phyloP scores from a whole-genome alignment of 2,888 invertebrate species.

The Harpalus rubripes region DNA sequence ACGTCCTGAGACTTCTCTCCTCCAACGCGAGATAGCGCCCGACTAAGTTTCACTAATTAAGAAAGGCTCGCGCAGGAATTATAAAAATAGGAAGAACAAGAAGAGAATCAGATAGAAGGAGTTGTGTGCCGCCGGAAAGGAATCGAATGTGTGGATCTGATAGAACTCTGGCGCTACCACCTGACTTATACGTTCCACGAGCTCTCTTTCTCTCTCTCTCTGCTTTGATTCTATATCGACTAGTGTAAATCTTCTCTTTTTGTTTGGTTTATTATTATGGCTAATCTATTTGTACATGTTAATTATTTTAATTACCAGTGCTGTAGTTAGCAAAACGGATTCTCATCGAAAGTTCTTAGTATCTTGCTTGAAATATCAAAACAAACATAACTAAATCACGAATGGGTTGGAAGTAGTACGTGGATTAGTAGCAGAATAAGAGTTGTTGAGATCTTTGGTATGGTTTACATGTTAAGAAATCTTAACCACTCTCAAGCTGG shows the following conservation, averaged over 20 bases:
- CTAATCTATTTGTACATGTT: background rate
- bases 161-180: slow-evolving; percentile 39
- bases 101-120: slow-evolving; percentile 48
- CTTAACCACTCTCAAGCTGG: too few relatives aligned
- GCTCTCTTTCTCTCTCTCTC: background rate
- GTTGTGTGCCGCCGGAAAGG: slow-evolving; percentile 51
- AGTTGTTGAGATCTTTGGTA: too few relatives aligned
- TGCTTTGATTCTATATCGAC: slow-evolving; percentile 5
- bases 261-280: slow-evolving; percentile 17
- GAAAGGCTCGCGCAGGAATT: slow-evolving; percentile 72
- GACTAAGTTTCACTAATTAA: slow-evolving; percentile 73
- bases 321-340: background rate
- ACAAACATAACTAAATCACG: background rate
- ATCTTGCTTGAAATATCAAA: background rate
- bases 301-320: background rate
- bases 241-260: slow-evolving; percentile 4
- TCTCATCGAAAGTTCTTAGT: background rate
- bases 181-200: slow-evolving; percentile 24
- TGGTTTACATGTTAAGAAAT: too few relatives aligned
- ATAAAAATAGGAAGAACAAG: slow-evolving; percentile 53
- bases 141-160: slow-evolving; percentile 45
- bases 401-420: background rate
- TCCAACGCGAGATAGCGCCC: slow-evolving; percentile 68
- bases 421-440: too few relatives aligned
- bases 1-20: background rate